Evolutionary conservation across 64 coral and sea anemone species (phyloP).

Genomic region (Actinia tenebrosa): DNA sequence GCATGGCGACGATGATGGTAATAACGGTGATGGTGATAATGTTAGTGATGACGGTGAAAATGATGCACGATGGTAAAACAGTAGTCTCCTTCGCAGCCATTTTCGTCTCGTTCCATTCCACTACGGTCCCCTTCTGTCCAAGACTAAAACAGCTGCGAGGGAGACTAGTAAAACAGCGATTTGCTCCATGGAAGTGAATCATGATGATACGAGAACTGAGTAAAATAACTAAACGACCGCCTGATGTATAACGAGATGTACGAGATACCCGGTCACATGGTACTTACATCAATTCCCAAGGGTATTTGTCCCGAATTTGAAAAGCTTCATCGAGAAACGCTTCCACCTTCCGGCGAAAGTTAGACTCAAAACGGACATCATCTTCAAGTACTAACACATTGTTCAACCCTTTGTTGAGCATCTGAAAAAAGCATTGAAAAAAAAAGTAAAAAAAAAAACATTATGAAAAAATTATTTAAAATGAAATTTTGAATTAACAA

Average conservation of each 20-base stretch:
- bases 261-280: no score
- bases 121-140: background rate
- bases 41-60: background rate
- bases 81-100: no score
- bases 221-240: background rate
- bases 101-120: background rate
- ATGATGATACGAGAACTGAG: no score
- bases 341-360: conserved; percentile 78
- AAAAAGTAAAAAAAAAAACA: no score
- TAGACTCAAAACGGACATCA: conserved; percentile 89
- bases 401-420: conserved; percentile 79
- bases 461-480: no score
- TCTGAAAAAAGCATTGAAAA: conserved; percentile 34
- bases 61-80: background rate
- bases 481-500: no score
- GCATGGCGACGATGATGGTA: background rate
- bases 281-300: conserved; percentile 98
- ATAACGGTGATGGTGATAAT: background rate
- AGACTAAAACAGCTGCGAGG: no score
- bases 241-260: background rate
- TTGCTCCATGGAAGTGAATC: background rate
- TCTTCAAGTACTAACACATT: conserved; percentile 82
- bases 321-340: conserved; percentile 58
- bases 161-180: background rate
- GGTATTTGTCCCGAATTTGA: conserved; percentile 39